Conservation (phyloP, 2,888 invertebrate genomes). For the Mycalesis mineus region DNA sequence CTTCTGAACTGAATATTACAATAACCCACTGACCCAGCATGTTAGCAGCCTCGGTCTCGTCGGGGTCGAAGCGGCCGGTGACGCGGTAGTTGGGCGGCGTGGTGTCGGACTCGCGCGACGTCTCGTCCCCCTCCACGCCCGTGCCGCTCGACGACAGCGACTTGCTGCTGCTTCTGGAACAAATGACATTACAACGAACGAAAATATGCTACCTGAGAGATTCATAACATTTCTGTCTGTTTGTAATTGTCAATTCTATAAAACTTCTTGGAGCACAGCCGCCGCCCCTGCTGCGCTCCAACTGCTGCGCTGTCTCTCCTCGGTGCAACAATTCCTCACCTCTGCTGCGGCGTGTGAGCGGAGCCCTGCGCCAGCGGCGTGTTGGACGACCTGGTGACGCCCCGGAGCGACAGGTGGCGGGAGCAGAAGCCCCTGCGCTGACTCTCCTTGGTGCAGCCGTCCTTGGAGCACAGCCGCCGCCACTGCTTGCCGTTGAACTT, state of each 20-base stretch:
- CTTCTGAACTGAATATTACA: slow-evolving; percentile 56
- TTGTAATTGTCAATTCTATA: too few relatives aligned
- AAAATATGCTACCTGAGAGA: too few relatives aligned
- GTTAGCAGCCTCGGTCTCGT: too few relatives aligned
- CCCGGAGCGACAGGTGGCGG: slow-evolving; percentile 94
- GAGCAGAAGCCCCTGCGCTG: slow-evolving; percentile 98
- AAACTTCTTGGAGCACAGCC: too few relatives aligned
- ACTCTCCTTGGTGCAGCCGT: slow-evolving; percentile 95
- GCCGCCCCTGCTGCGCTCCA: too few relatives aligned
- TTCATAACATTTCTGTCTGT: too few relatives aligned
- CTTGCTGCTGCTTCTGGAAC: slow-evolving; percentile 78
- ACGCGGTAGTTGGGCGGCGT: slow-evolving; percentile 88
- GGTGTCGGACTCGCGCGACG: slow-evolving; percentile 92
- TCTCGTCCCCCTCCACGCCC: slow-evolving; percentile 89
- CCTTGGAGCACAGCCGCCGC: slow-evolving; percentile 97
- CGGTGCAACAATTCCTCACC: too few relatives aligned
- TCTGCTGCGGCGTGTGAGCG: slow-evolving; percentile 67
- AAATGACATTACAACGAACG: background rate
- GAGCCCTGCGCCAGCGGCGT: slow-evolving; percentile 66
- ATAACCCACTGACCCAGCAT: too few relatives aligned
- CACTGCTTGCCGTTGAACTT: slow-evolving; percentile 99
- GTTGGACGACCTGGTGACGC: slow-evolving; percentile 73
- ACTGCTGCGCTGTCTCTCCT: too few relatives aligned
- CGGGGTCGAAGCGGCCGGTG: slow-evolving; percentile 84
- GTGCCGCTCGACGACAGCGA: slow-evolving; percentile 73